phyloP scores from a whole-genome alignment of 1,140 invertebrate species.

The Hyposmocoma kahamanoa region DNA sequence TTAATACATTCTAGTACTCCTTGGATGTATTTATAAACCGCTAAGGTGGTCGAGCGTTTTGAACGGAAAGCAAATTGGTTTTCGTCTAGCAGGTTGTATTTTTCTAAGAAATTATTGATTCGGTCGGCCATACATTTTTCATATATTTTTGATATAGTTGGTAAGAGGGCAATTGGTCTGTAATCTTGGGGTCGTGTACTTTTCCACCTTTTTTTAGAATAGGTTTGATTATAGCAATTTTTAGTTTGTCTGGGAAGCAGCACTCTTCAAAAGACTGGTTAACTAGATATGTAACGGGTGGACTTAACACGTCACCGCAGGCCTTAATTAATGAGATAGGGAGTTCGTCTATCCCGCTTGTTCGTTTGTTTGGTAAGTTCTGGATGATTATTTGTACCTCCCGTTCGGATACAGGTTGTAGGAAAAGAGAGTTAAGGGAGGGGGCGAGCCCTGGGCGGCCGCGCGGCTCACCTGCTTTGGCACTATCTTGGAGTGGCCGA shows the following conservation, averaged over 20 bases:
- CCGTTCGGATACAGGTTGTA: neutral
- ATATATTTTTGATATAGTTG: neutral
- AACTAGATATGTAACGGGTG: neutral
- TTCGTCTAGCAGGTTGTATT: neutral
- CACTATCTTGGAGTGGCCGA: neutral
- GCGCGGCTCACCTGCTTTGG: neutral
- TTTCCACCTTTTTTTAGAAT: constrained; percentile 5
- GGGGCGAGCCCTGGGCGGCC: neutral
- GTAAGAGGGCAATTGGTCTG: neutral
- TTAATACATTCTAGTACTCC: neutral
- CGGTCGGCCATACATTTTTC: neutral
- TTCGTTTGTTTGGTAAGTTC: neutral
- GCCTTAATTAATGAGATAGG: neutral
- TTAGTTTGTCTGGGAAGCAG: neutral
- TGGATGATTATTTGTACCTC: neutral
- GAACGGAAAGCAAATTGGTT: neutral
- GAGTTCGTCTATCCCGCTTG: neutral
- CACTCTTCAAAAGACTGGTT: neutral
- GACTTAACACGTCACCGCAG: neutral
- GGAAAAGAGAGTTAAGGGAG: neutral
- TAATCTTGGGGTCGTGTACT: neutral
- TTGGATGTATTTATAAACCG: constrained; percentile 4
- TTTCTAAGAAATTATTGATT: constrained; percentile 2
- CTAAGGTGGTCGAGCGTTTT: neutral
- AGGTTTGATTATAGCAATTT: neutral